phyloP scores from a whole-genome alignment of 1,140 invertebrate genomes.

The Ips nitidus region DNA sequence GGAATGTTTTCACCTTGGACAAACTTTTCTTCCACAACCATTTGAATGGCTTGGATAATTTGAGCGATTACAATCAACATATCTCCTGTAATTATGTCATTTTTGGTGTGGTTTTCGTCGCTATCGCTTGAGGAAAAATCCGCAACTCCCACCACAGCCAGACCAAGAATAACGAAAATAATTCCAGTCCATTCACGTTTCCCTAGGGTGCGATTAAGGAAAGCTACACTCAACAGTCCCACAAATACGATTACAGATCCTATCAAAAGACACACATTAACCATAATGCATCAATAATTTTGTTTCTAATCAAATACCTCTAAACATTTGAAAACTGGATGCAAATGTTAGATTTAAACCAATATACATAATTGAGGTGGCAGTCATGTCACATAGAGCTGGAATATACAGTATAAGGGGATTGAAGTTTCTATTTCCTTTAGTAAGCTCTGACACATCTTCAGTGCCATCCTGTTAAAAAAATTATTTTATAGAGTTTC shows the following conservation, averaged over 20 bases:
- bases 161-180: slow-evolving; percentile 69
- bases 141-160: slow-evolving; percentile 79
- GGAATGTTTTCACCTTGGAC: slow-evolving; percentile 80
- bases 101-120: slow-evolving; percentile 59
- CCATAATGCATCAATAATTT: background rate
- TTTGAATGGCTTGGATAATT: slow-evolving; percentile 86
- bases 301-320: slow-evolving; percentile 61
- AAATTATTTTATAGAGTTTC: background rate
- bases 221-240: slow-evolving; percentile 85
- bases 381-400: slow-evolving; percentile 81
- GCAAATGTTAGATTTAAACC: slow-evolving; percentile 90
- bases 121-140: slow-evolving; percentile 66
- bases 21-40: slow-evolving; percentile 94
- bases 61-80: slow-evolving; percentile 89
- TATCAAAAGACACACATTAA: slow-evolving; percentile 6
- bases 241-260: slow-evolving; percentile 90
- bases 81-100: slow-evolving; percentile 88
- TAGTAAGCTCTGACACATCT: slow-evolving; percentile 60
- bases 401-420: slow-evolving; percentile 82
- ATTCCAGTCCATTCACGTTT: slow-evolving; percentile 84
- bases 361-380: slow-evolving; percentile 86
- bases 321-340: slow-evolving; percentile 95
- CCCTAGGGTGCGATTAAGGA: slow-evolving; percentile 71
- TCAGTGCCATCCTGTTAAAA: slow-evolving; percentile 57
- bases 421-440: slow-evolving; percentile 73